Evolutionary conservation across 2,888 invertebrate species (phyloP), one percentile per base, ranked within the genome.

Genomic region (Epinotia brunnichana): DNA sequence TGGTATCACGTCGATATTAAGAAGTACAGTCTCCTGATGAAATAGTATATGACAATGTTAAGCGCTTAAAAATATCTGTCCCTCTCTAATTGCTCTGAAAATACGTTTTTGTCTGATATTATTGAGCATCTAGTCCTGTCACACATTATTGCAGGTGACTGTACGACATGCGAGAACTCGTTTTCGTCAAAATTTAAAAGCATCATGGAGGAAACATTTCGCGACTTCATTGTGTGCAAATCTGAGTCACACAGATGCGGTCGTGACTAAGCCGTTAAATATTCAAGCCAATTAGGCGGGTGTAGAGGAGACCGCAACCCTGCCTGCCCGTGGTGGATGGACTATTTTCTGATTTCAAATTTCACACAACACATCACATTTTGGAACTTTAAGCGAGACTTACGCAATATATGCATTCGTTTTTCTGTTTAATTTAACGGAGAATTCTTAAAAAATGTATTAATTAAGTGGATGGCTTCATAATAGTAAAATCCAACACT

Each of bases 181-280:
- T 68, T 62, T 67, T 61, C 48, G 56, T 61, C 21, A 39, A 72
- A 72, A 44, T 71, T 66, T 53, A 41, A 61, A 60, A 56, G 61
- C 67, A 66, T 48, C 67, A 56, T 48, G 56, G 61, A 72, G 67
- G 72, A 61, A 61, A 68, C 48, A 68, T 72, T 54, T 71, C 74
- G 54, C 66, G 35, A 13, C 61, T 66, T 66, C 69, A 69, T 69
- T 73, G 73, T 73, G 72, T 76, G 73, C 67, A 54, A 61, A 71
- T 91, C 90, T 91, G 80, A 92, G 91, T 92, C 84, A 84, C 85
- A 83, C 82, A 82, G 80, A 81, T 85, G 88, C 84, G 80, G 74
- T 80, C 83, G 87, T 91, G 92, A 92, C 90, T 91, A 91, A 92
- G 86, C 80, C 83, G 87, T 88, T 85, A 90, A 91, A 91, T 89